Conservation (phyloP, 2,113 vertebrate genomes). For the Colistium nudipinnis region DNA sequence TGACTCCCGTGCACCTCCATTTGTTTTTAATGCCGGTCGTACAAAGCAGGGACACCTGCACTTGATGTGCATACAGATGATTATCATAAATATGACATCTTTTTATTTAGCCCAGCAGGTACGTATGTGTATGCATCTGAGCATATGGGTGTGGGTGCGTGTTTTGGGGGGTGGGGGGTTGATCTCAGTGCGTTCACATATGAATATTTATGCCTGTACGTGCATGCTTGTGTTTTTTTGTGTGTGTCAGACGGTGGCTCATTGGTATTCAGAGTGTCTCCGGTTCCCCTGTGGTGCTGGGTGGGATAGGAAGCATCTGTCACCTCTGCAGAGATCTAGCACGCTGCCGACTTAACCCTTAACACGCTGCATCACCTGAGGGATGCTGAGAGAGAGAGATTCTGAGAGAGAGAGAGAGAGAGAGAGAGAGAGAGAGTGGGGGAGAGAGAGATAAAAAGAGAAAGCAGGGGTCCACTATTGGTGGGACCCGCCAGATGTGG, state of each 20-base stretch:
- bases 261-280: conserved; percentile 90
- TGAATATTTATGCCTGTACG: conserved; percentile 60
- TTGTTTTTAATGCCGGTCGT: conserved; percentile 45
- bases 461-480: conserved; percentile 49
- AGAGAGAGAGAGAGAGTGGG: conserved; percentile 4
- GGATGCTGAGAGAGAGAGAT: conserved; percentile 38
- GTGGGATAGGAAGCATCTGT: conserved; percentile 92
- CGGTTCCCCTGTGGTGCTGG: conserved; percentile 86
- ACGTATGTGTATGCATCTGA: conserved; percentile 31
- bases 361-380: conserved; percentile 76
- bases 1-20: conserved; percentile 58
- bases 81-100: conserved; percentile 68
- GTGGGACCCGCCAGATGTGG: conserved; percentile 44
- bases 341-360: conserved; percentile 84
- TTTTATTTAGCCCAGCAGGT: conserved; percentile 62
- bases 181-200: conserved; percentile 44
- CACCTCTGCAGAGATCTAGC: conserved; percentile 85
- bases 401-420: conserved; percentile 18
- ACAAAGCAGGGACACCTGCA: conserved; percentile 51
- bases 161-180: conserved; percentile 23
- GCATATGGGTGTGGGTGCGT: conserved; percentile 21
- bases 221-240: conserved; percentile 26
- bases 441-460: conserved; percentile 7
- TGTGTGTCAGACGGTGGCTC: conserved; percentile 76
- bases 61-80: conserved; percentile 54